Percentiles rank a stretch among this genome's conserved stretches.
Evolutionary conservation across 2,113 vertebrate genomes (phyloP).

Genomic region (Pangasianodon hypophthalmus): DNA sequence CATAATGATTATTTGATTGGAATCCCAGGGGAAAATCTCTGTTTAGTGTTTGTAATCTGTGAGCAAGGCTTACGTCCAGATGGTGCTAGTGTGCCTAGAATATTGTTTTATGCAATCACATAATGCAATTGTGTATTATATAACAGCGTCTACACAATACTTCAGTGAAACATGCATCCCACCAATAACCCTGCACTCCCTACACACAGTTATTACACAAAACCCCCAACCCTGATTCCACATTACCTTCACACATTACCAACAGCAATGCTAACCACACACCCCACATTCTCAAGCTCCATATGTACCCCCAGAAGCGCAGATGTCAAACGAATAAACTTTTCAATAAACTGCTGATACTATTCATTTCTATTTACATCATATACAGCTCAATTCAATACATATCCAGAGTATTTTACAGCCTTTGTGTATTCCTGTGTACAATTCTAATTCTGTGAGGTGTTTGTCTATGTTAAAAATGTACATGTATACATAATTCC

Average conservation of each 20-base stretch:
- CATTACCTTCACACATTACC: neutral
- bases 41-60: constrained; percentile 14
- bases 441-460: neutral
- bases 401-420: neutral
- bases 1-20: neutral
- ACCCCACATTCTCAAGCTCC: neutral
- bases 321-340: neutral
- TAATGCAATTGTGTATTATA: neutral
- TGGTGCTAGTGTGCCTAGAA: neutral
- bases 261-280: neutral
- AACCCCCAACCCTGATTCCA: neutral
- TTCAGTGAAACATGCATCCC: neutral
- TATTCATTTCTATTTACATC: neutral
- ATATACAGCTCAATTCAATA: neutral
- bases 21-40: neutral
- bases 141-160: neutral
- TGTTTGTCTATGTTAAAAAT: neutral
- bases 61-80: neutral
- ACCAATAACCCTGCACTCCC: neutral
- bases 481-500: neutral
- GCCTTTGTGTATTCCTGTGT: neutral
- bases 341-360: neutral
- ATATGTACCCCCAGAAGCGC: neutral
- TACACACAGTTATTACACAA: neutral
- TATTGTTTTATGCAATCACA: neutral